phyloP scores from a whole-genome alignment of 2,797 vertebrate species.

The Pogonophryne albipinna region DNA sequence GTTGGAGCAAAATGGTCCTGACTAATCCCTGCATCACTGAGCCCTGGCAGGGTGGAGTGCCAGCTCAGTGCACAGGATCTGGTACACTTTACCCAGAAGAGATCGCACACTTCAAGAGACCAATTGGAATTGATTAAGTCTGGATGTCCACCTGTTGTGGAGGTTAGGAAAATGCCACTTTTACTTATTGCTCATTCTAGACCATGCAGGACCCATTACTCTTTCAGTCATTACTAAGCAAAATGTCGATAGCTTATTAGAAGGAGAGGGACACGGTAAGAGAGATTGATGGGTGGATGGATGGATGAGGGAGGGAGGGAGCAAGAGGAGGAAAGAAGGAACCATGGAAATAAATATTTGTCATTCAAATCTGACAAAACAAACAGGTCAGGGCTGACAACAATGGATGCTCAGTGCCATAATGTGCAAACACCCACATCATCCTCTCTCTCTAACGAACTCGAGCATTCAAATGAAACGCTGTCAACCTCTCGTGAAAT shows the following conservation, averaged over 20 bases:
- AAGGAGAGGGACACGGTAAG: conserved; percentile 43
- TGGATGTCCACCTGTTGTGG: conserved; percentile 52
- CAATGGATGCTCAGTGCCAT: conserved; percentile 39
- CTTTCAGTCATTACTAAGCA: conserved; percentile 78
- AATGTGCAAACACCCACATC: conserved; percentile 42
- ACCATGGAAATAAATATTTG: conserved; percentile 1
- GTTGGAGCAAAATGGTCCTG: conserved; percentile 14
- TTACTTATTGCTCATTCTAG: conserved; percentile 69
- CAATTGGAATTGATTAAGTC: conserved; percentile 59
- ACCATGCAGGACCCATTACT: conserved; percentile 67
- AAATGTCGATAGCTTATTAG: conserved; percentile 79
- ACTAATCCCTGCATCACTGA: conserved; percentile 51
- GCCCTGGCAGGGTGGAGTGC: background rate
- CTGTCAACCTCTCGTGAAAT: conserved; percentile 44
- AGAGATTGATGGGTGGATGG: conserved; percentile 61
- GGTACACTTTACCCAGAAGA: conserved; percentile 45
- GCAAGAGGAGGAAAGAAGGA: conserved; percentile 7
- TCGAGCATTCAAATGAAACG: conserved; percentile 46
- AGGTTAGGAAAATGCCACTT: conserved; percentile 69
- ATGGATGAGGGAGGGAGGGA: conserved; percentile 15
- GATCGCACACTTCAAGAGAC: conserved; percentile 64
- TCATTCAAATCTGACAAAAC: background rate
- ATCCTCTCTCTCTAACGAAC: conserved; percentile 39
- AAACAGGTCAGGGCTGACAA: conserved; percentile 37
- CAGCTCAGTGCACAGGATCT: conserved; percentile 37